Conservation (phyloP, 2,888 invertebrate species). For the Cepaea hortensis region DNA sequence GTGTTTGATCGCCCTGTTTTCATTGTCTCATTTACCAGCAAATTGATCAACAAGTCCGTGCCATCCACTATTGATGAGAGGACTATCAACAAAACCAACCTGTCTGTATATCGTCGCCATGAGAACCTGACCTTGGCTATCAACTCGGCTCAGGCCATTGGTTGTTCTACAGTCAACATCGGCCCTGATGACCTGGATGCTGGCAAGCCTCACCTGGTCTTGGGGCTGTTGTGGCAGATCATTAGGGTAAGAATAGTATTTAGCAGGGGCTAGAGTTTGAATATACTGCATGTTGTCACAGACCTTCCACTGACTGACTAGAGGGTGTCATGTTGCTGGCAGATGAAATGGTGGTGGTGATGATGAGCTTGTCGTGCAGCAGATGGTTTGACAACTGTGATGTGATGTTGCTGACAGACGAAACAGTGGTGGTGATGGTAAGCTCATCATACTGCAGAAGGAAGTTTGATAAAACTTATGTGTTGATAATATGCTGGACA, state of each 20-base stretch:
- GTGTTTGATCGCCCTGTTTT: background rate
- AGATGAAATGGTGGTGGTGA: too few species aligned
- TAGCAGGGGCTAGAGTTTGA: background rate
- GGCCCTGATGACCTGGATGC: constrained; percentile 96
- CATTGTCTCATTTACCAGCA: constrained; percentile 80
- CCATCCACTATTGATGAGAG: constrained; percentile 99
- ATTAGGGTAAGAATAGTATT: constrained; percentile 82
- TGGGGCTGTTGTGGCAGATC: constrained; percentile 99
- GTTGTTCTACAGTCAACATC: constrained; percentile 93
- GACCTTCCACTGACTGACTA: too few species aligned
- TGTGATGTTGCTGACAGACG: too few species aligned
- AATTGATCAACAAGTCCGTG: constrained; percentile 98
- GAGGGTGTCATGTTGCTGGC: too few species aligned
- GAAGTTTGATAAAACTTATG: too few species aligned
- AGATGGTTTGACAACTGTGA: too few species aligned
- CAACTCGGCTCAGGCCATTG: constrained; percentile 97
- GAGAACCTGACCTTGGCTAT: constrained; percentile 97
- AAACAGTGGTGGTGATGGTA: too few species aligned
- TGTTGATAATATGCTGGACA: too few species aligned
- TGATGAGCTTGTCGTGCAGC: too few species aligned
- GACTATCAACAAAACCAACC: constrained; percentile 96
- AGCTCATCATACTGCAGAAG: too few species aligned
- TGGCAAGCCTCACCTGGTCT: constrained; percentile 93
- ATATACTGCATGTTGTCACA: background rate
- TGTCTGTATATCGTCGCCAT: constrained; percentile 94